Percentiles rank a stretch among this genome's conserved stretches.
Conservation (phyloP, 1,140 invertebrate genomes). For the Polyergus mexicanus region DNA sequence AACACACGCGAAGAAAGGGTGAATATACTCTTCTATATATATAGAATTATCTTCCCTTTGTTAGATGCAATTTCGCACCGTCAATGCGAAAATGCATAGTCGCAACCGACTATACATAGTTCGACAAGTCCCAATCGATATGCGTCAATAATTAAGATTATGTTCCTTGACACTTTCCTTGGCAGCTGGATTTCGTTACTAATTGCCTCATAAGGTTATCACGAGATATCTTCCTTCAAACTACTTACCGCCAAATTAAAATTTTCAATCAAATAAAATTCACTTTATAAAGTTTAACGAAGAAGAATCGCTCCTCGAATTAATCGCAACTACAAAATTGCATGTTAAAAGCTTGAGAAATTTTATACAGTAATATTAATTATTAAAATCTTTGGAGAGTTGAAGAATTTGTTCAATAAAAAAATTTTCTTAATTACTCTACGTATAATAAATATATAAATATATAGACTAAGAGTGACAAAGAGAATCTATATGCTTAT, state of each 20-base stretch:
- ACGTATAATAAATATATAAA: too few relatives aligned
- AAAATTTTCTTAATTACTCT: too few relatives aligned
- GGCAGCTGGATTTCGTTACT: background rate
- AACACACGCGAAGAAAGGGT: background rate
- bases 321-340: background rate
- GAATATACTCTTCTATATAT: background rate
- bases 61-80: constrained; percentile 7
- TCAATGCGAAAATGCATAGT: constrained; percentile 24
- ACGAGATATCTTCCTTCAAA: constrained; percentile 8
- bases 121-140: constrained; percentile 40
- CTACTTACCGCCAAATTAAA: constrained; percentile 24
- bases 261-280: constrained; percentile 17
- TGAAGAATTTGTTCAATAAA: background rate
- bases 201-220: constrained; percentile 46
- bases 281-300: constrained; percentile 22
- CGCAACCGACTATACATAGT: background rate
- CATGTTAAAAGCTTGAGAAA: background rate
- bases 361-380: background rate
- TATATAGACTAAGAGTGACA: too few relatives aligned
- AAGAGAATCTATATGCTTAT: too few relatives aligned
- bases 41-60: background rate
- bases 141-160: constrained; percentile 51
- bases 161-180: constrained; percentile 2
- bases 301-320: background rate
- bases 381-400: background rate